Conservation (phyloP, 1,140 invertebrate species). For the Myzus persicae region DNA sequence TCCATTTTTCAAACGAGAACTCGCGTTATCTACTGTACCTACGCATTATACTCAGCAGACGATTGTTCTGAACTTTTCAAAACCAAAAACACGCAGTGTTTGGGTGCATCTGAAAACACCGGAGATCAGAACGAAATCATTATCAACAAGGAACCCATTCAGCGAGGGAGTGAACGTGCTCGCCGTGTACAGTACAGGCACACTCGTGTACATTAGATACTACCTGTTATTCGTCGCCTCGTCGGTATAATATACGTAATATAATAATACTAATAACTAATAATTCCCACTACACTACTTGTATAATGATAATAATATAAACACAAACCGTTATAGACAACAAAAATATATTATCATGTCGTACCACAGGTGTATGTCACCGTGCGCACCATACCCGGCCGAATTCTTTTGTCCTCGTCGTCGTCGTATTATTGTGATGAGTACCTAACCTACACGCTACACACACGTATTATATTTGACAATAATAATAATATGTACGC, state of each 20-base stretch:
- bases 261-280: background rate
- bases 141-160: no score
- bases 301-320: background rate
- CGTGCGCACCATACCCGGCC: background rate
- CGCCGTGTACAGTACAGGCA: no score
- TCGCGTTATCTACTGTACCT: background rate
- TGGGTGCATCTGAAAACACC: no score
- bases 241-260: background rate
- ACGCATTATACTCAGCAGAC: background rate
- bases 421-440: background rate
- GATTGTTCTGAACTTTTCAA: background rate
- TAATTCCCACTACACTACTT: background rate
- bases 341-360: background rate
- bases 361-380: slow-evolving; percentile 11
- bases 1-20: background rate
- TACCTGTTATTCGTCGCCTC: background rate
- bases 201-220: background rate
- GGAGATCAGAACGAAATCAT: no score
- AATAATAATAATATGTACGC: background rate
- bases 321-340: background rate
- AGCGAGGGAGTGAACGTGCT: background rate
- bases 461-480: no score
- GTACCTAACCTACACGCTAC: background rate
- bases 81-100: no score
- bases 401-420: background rate